Evolutionary conservation across 2,888 invertebrate species (phyloP).

Genomic region (Cosmopolites sordidus): DNA sequence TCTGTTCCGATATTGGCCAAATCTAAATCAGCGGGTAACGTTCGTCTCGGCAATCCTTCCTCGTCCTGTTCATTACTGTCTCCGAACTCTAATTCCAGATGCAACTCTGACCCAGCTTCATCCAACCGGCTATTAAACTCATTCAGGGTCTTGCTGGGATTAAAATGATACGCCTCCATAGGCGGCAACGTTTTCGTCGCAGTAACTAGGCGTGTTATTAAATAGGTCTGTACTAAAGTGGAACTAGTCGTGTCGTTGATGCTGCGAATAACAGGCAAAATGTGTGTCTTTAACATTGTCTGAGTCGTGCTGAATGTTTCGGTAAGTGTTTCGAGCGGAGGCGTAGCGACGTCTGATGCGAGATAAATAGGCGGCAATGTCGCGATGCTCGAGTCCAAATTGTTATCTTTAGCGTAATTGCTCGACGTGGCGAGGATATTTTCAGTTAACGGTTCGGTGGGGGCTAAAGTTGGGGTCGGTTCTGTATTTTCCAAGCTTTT

Average conservation of each 20-base stretch:
- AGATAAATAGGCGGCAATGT: constrained; percentile 77
- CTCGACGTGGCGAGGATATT: constrained; percentile 77
- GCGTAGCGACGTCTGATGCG: constrained; percentile 74
- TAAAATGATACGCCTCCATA: constrained; percentile 80
- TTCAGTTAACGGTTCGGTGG: constrained; percentile 78
- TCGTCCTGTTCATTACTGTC: constrained; percentile 67
- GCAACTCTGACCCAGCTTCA: constrained; percentile 83
- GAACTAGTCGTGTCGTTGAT: constrained; percentile 70
- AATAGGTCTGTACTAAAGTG: constrained; percentile 85
- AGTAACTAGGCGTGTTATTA: constrained; percentile 62
- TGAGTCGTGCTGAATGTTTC: constrained; percentile 91
- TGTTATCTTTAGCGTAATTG: constrained; percentile 66
- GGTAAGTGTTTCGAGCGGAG: constrained; percentile 80
- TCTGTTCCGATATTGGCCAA: constrained; percentile 69
- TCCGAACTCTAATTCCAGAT: constrained; percentile 80
- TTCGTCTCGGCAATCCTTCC: constrained; percentile 48
- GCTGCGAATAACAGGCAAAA: constrained; percentile 75
- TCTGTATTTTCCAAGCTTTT: constrained; percentile 63
- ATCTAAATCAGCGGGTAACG: constrained; percentile 64
- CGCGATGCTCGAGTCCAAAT: constrained; percentile 72
- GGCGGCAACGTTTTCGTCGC: constrained; percentile 88
- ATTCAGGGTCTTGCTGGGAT: constrained; percentile 79
- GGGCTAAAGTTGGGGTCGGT: constrained; percentile 52
- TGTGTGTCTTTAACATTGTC: constrained; percentile 81
- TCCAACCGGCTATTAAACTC: constrained; percentile 85